Base-by-base conservation (phyloP, 2,888 invertebrate genomes). In the Cremastinae sp. region DNA sequence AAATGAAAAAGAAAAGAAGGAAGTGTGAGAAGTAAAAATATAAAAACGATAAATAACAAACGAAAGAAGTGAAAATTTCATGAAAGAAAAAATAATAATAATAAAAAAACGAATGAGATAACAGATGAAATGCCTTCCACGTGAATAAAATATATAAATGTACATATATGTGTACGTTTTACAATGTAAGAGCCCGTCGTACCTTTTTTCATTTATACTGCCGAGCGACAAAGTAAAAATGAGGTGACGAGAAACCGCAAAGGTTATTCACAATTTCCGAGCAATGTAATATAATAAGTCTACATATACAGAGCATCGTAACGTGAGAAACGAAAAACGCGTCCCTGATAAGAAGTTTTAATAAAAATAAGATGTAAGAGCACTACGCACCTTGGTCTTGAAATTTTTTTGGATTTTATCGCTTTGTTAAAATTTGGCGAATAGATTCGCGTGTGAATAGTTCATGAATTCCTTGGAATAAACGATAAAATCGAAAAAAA, bases 331-430 rank as follows among this genome's bases (percentile, higher is more conserved):
- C 22, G 20, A 58, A 34, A 69, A 53, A 49, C 71, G 78, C 76
- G 72, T 72, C 74, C 70, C 36, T 36, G 72, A 56, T 79, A 68
- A 14, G 72, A 74, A 72, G 56, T 28, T 28, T 78, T 59, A 74
- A 75, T 80, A 38, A 81, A 9, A n/a, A 68, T 1, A 70, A 61
- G 66, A 69, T 80, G 79, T 79, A 59, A 68, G 78, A 78, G 83
- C 83, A 84, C 83, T 71, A 28, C 78, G 81, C 83, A 83, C 81
- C 28, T 72, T 49, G 49, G 62, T n/a, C 58, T 58, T 7, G 38
- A 28, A 41, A 41, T 49, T 68, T 68, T 18, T 18, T 22, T 47
- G 47, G 66, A 64, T 41, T 56, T 62, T 58, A 66, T 66, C 49
- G 12, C 14, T 54, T 54, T 58, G 61, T 61, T 71, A 53, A 41